Evolutionary conservation across 2,113 vertebrate species (phyloP).

Genomic region (Motacilla alba): DNA sequence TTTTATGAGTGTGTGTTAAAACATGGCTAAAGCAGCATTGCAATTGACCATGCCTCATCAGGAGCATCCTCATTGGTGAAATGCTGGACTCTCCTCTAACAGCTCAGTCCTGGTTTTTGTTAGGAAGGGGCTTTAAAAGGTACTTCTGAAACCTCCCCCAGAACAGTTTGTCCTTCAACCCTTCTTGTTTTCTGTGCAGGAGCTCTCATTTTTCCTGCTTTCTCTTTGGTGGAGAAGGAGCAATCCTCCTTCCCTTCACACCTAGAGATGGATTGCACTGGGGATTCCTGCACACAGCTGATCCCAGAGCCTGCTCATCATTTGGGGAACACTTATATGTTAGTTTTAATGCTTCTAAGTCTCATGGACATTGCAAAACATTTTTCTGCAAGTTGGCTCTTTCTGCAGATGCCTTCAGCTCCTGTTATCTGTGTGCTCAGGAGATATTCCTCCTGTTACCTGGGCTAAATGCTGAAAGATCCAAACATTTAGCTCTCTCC

Average conservation of each 20-base stretch:
- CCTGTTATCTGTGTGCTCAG: neutral
- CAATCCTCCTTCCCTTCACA: neutral
- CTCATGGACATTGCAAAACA: neutral
- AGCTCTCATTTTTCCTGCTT: neutral
- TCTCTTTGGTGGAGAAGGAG: neutral
- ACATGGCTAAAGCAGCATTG: neutral
- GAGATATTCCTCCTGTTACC: neutral
- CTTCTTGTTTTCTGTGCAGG: neutral
- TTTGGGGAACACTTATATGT: neutral
- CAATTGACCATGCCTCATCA: neutral
- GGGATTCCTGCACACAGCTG: neutral
- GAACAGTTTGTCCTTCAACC: neutral
- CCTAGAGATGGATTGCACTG: neutral
- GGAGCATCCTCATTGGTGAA: neutral
- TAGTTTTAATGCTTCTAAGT: neutral
- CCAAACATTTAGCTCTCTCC: rapidly evolving
- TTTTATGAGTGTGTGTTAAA: neutral
- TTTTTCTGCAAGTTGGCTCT: neutral
- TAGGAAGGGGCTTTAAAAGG: neutral
- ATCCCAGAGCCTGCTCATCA: neutral
- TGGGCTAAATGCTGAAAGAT: neutral
- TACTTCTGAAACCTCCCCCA: neutral
- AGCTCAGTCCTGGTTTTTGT: neutral
- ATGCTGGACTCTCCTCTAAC: neutral
- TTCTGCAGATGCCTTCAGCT: neutral